Evolutionary conservation across 2,888 invertebrate species (phyloP), one percentile per base, ranked within the genome.

Genomic region (Zele albiditarsus): DNA sequence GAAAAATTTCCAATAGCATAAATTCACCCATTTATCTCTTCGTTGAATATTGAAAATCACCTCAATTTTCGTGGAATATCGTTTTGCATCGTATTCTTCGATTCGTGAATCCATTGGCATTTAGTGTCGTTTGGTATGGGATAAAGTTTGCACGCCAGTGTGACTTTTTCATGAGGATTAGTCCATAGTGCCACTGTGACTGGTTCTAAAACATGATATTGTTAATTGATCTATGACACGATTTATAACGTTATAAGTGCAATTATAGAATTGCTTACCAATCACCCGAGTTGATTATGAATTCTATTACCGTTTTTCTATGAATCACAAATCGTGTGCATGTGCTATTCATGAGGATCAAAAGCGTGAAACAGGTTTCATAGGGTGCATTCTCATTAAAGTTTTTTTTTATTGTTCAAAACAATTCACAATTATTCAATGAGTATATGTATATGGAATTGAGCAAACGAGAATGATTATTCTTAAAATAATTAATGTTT

Each of bases 181-280:
- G 87, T 83, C 88, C 88, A 89, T 27, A 88, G 76, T 42, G 86
- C 84, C 16, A 89, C 84, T 66, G 85, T 84, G 10, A 88, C 85
- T 16, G 85, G 83, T 71, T 88, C 88, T 89, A 86, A 68, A 88
- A 87, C 12, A 81, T 79, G 66, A 71, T 74, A 31, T 58, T 49
- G n/a, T 70, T 38, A 20, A 68, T 33, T 23, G 27, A 27, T 38
- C 27, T 27, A 12, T 14, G 25, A 28, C n/a, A 25, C 16, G n/a
- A 60, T 28, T 60, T 6, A 60, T 10, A 14, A 27, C n/a, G 25
- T 20, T 4, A 4, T 20, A n/a, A 27, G 38, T 53, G 10, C n/a
- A 60, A 71, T 27, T 38, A 23, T 6, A 65, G 25, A 33, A 65
- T 49, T 12, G 33, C 62, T 74, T 60, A 63, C 68, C 53, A 38